Evolutionary conservation across 35 echinoderm and acorn worm species (phyloP).

Genomic region (Holothuria glaberrima): DNA sequence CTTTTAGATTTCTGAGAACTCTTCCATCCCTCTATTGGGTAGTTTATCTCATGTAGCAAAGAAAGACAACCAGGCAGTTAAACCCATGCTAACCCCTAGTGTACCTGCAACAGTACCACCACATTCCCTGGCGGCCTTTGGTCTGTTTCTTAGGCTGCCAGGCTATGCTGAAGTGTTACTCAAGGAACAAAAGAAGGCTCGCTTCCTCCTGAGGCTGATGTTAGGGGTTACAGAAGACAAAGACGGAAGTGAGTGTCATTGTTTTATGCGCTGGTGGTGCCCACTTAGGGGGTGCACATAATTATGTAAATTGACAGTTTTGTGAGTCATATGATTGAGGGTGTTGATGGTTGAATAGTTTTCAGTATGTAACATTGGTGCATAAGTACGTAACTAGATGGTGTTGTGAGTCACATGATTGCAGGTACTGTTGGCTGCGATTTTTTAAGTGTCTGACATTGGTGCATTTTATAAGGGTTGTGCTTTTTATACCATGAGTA

Average conservation of each 20-base stretch:
- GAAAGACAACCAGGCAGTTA: conserved; percentile 12
- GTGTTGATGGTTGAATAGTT: too few species aligned
- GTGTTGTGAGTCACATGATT: too few species aligned
- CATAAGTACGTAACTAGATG: too few species aligned
- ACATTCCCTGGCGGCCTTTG: conserved; percentile 98
- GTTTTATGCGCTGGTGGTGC: too few species aligned
- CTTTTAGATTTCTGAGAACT: conserved; percentile 22
- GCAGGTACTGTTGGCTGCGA: too few species aligned
- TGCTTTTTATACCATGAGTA: too few species aligned
- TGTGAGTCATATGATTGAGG: too few species aligned
- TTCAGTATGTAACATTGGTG: too few species aligned
- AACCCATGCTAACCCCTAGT: conserved; percentile 35
- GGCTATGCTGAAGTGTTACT: conserved; percentile 93
- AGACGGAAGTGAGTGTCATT: conserved; percentile 79
- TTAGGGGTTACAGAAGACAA: conserved; percentile 96
- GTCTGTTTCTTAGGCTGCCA: conserved; percentile 87
- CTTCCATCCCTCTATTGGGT: background rate
- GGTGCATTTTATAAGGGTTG: too few species aligned
- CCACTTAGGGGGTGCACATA: too few species aligned
- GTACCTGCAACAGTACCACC: conserved; percentile 81
- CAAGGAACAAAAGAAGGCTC: conserved; percentile 95
- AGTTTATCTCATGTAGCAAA: background rate
- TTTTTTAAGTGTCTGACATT: too few species aligned
- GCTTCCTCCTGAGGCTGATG: conserved; percentile 84
- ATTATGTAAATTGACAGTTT: too few species aligned